Evolutionary conservation across 2,113 vertebrate genomes (phyloP).

Genomic region (Nannobrachium achirus): DNA sequence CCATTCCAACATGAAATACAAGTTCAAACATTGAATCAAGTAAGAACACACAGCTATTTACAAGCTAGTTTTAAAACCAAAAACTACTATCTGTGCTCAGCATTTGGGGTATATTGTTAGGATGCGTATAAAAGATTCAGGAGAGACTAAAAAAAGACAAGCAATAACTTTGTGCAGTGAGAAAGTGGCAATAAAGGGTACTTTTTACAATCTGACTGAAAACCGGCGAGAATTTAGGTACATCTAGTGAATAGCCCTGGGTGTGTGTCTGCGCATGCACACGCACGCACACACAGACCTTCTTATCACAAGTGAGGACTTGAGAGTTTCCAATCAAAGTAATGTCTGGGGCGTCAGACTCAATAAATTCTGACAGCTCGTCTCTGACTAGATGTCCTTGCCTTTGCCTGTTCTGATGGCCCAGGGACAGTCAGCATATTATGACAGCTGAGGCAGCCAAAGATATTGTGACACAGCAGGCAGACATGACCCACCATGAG

Average conservation of each 20-base stretch:
- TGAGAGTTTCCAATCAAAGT: neutral
- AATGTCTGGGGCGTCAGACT: conserved; percentile 5
- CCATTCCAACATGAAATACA: too few relatives aligned
- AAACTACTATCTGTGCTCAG: too few relatives aligned
- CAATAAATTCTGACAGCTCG: conserved; percentile 8
- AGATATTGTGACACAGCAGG: neutral
- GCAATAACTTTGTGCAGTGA: neutral
- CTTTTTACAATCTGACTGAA: neutral
- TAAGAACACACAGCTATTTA: too few relatives aligned
- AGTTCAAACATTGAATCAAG: too few relatives aligned
- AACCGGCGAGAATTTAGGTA: neutral
- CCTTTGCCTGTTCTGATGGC: conserved; percentile 22
- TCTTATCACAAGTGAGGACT: too few relatives aligned
- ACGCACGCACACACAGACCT: neutral
- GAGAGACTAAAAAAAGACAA: neutral
- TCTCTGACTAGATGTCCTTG: conserved; percentile 16
- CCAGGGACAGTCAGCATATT: neutral
- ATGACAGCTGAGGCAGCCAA: conserved; percentile 21
- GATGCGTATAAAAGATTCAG: conserved; percentile 1
- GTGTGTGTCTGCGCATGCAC: too few relatives aligned
- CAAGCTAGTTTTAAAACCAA: too few relatives aligned
- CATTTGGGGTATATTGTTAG: too few relatives aligned
- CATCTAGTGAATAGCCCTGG: neutral
- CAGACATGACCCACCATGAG: neutral
- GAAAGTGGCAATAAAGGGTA: conserved; percentile 2